Percentiles rank a stretch among this genome's conserved stretches.
Evolutionary conservation across 2,797 vertebrate species (phyloP).

Genomic region (Lagodon rhomboides): DNA sequence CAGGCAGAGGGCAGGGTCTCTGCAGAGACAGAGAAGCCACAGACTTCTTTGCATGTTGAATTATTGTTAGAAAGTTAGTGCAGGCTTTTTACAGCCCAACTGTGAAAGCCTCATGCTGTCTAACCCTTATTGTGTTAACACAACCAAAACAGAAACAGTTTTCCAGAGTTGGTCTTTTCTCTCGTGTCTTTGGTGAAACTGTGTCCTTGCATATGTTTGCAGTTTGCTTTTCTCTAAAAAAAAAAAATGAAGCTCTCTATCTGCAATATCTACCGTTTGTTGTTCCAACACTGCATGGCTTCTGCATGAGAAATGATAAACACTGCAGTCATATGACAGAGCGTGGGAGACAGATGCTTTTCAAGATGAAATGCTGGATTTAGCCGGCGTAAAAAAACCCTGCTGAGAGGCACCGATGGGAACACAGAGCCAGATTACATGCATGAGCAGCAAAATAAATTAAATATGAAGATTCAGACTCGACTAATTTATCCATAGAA

Average conservation of each 20-base stretch:
- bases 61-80: not conserved
- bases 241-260: slow-evolving; percentile 36
- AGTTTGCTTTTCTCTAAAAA: slow-evolving; percentile 36
- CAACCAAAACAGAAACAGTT: not conserved
- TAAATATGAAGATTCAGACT: slow-evolving; percentile 19
- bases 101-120: not conserved
- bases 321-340: slow-evolving; percentile 71
- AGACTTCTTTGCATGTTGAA: not conserved
- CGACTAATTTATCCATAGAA: not conserved
- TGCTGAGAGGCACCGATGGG: slow-evolving; percentile 51
- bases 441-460: slow-evolving; percentile 11
- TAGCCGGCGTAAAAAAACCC: slow-evolving; percentile 59
- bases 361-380: slow-evolving; percentile 79
- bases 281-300: slow-evolving; percentile 66
- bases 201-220: slow-evolving; percentile 31
- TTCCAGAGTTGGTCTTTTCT: not conserved
- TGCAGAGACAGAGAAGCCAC: too few relatives aligned
- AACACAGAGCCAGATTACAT: slow-evolving; percentile 32
- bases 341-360: slow-evolving; percentile 81
- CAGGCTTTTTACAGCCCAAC: not conserved
- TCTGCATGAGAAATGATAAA: slow-evolving; percentile 70
- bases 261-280: slow-evolving; percentile 62
- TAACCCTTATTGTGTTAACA: not conserved
- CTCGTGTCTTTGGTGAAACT: not conserved
- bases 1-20: too few relatives aligned